A percentile compares a stretch with the other conserved stretches of the same genome.
phyloP scores from a whole-genome alignment of 2,113 vertebrate species.

The Picathartes gymnocephalus region DNA sequence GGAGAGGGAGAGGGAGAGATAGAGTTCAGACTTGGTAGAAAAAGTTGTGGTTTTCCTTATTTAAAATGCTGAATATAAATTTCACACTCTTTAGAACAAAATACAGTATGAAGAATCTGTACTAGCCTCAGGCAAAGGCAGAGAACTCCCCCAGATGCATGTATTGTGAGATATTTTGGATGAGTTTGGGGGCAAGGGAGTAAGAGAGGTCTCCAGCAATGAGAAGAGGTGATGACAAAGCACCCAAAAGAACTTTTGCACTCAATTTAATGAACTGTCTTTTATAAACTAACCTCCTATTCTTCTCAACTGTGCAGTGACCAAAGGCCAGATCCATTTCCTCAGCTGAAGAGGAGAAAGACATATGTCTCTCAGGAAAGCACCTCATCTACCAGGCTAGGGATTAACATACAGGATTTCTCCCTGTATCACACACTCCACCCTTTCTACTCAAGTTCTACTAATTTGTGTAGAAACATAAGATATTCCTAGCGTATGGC shows the following conservation, averaged over 20 bases:
- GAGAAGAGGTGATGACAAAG: background rate
- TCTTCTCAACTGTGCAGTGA: background rate
- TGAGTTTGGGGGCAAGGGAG: background rate
- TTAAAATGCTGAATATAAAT: background rate
- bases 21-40: background rate
- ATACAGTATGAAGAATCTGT: background rate
- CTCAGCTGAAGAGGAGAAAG: background rate
- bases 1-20: background rate
- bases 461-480: background rate
- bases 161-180: background rate
- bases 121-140: background rate
- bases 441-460: background rate
- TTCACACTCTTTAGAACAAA: background rate
- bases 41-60: background rate
- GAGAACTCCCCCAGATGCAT: background rate
- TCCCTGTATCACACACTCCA: background rate
- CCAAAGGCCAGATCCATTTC: background rate
- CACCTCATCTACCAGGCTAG: background rate
- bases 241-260: background rate
- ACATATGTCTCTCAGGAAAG: accelerated
- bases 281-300: background rate
- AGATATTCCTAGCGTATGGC: background rate
- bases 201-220: background rate
- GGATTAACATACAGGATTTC: background rate
- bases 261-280: background rate